phyloP scores from a whole-genome alignment of 37 sponge, comb jelly and placozoan genomes.

The Petrosia ficiformis region DNA sequence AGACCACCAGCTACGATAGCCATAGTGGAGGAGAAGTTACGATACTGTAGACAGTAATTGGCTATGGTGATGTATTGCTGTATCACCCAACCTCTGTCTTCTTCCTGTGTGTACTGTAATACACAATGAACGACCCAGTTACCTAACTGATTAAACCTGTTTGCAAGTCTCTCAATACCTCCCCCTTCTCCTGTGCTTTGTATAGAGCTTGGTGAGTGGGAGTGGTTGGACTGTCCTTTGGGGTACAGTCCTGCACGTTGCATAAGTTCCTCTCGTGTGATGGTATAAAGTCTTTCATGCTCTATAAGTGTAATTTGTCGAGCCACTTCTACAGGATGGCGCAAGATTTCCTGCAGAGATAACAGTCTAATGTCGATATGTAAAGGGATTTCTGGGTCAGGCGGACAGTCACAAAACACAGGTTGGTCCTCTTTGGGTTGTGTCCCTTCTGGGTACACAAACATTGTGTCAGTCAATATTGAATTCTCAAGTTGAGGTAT shows the following conservation, averaged over 20 bases:
- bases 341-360: constrained; percentile 53
- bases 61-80: constrained; percentile 64
- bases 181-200: constrained; percentile 19
- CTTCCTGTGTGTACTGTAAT: constrained; percentile 47
- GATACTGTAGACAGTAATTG: constrained; percentile 69
- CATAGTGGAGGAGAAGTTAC: constrained; percentile 84
- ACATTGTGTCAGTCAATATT: neutral
- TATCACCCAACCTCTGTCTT: constrained; percentile 63
- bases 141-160: constrained; percentile 80
- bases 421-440: neutral
- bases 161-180: constrained; percentile 66
- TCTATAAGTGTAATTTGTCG: constrained; percentile 94
- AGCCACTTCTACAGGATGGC: constrained; percentile 86
- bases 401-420: constrained; percentile 85
- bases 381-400: constrained; percentile 77
- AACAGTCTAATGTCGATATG: constrained; percentile 51
- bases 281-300: constrained; percentile 63
- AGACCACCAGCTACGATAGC: constrained; percentile 86
- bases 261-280: constrained; percentile 57
- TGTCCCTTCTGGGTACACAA: neutral
- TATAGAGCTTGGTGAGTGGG: neutral
- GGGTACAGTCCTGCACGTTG: constrained; percentile 58
- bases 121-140: constrained; percentile 73
- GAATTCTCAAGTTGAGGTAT: neutral
- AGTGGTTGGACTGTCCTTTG: constrained; percentile 5